Conservation (phyloP, 2,113 vertebrate genomes). For the Panurus biarmicus region DNA sequence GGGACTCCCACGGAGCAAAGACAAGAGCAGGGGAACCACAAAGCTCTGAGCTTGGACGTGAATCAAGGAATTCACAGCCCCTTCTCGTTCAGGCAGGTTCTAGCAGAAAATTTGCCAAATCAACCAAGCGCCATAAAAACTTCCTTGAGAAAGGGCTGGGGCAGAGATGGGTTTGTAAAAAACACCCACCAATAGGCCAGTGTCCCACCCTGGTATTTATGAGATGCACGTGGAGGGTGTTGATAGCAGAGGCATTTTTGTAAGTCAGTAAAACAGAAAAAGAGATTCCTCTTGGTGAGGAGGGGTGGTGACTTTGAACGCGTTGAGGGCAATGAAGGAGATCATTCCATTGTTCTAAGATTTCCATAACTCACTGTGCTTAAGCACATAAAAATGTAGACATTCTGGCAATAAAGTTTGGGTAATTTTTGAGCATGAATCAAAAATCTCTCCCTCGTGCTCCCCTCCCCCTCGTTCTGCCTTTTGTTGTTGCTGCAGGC, state of each 20-base stretch:
- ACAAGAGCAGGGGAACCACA: background rate
- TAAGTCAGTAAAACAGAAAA: slow-evolving; percentile 34
- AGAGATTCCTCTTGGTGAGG: background rate
- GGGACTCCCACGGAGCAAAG: slow-evolving; percentile 54
- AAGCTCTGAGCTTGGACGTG: background rate
- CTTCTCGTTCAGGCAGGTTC: slow-evolving; percentile 56
- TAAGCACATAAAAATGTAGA: slow-evolving; percentile 66
- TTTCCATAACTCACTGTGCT: slow-evolving; percentile 66
- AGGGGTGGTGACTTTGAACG: slow-evolving; percentile 31
- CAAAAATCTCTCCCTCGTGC: slow-evolving; percentile 54
- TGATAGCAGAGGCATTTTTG: slow-evolving; percentile 44
- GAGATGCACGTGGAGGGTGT: slow-evolving; percentile 13
- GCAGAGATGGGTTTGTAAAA: background rate
- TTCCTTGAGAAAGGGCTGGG: background rate
- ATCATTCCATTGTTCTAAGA: slow-evolving; percentile 66
- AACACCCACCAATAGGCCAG: background rate
- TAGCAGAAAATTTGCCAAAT: slow-evolving; percentile 30
- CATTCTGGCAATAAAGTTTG: slow-evolving; percentile 52
- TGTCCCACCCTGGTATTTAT: slow-evolving; percentile 42
- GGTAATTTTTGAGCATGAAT: slow-evolving; percentile 58
- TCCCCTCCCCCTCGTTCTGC: background rate
- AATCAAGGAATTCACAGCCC: slow-evolving; percentile 59
- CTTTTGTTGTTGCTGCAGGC: slow-evolving; percentile 47
- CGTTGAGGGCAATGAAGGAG: slow-evolving; percentile 27
- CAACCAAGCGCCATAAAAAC: background rate